These are phyloP conservation scores for Calcarius lapponicus DNA, from an alignment of 2,797 vertebrate genomes.

Conservation along the genomic window DNA sequence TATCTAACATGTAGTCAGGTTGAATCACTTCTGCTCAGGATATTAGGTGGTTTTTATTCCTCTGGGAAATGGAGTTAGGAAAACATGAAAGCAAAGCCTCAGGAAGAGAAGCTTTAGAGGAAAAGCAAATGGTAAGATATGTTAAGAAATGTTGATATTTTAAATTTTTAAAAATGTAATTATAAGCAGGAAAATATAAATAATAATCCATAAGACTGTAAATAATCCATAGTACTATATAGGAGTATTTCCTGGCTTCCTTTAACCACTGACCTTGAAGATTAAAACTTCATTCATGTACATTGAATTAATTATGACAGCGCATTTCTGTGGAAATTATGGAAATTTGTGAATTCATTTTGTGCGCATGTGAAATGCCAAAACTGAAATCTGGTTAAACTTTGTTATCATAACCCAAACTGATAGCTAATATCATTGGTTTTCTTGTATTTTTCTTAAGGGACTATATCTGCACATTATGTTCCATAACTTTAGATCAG, in stretches of 20 bases:
- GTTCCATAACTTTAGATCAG: background rate
- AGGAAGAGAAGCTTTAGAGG: constrained; percentile 71
- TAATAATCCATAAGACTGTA: constrained; percentile 3
- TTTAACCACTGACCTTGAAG: constrained; percentile 46
- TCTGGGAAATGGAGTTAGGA: constrained; percentile 74
- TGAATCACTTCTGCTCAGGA: constrained; percentile 62
- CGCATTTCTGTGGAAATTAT: background rate
- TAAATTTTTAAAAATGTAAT: background rate
- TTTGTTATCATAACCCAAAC: background rate
- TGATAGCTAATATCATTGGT: background rate
- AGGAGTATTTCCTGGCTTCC: constrained; percentile 17
- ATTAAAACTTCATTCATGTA: background rate
- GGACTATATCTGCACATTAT: background rate
- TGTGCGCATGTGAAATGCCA: background rate
- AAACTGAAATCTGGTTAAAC: background rate
- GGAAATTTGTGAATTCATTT: background rate
- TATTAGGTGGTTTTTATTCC: constrained; percentile 1
- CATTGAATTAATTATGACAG: constrained; percentile 8
- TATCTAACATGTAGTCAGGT: constrained; percentile 69
- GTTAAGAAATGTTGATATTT: background rate
- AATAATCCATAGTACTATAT: background rate
- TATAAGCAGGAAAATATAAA: background rate
- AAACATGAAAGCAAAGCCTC: constrained; percentile 55
- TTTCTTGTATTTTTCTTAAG: background rate
- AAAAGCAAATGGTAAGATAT: constrained; percentile 83